These are phyloP conservation scores for Chaenogobius annularis DNA, from an alignment of 2,113 vertebrate species.

Conservation along the genomic window DNA sequence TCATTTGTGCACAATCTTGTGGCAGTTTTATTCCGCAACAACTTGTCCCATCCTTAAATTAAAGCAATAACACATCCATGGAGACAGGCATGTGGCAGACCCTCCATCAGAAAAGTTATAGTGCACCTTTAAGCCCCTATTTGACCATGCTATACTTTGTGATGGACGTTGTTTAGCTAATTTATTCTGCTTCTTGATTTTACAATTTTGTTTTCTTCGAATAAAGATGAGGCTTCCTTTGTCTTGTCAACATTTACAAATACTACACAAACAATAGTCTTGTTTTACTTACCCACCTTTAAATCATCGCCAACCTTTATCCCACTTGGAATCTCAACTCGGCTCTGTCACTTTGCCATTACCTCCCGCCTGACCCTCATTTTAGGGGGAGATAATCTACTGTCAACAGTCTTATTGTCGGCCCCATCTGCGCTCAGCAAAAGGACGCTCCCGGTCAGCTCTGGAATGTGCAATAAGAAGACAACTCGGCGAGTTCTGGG, in stretches of 20 bases:
- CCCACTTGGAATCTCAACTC: conserved; percentile 20
- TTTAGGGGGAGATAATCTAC: conserved; percentile 18
- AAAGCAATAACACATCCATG: too few relatives aligned
- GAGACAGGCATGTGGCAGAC: too few relatives aligned
- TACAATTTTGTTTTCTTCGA: not conserved
- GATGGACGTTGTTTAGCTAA: too few relatives aligned
- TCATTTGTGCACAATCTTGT: too few relatives aligned
- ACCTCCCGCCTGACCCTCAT: conserved; percentile 3
- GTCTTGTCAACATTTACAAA: not conserved
- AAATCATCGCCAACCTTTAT: conserved; percentile 14
- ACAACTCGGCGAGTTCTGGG: conserved; percentile 35
- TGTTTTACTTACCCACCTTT: not conserved
- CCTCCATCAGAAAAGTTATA: too few relatives aligned
- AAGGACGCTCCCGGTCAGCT: conserved; percentile 24
- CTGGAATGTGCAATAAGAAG: conserved; percentile 47
- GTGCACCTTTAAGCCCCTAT: too few relatives aligned
- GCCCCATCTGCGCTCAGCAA: conserved; percentile 15
- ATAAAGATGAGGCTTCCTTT: not conserved
- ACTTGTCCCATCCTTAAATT: too few relatives aligned
- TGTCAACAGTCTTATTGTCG: conserved; percentile 22
- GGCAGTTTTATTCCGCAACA: too few relatives aligned
- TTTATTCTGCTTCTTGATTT: too few relatives aligned
- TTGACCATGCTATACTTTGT: not conserved
- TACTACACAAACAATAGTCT: too few relatives aligned
- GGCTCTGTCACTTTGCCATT: conserved; percentile 10